phyloP scores from a whole-genome alignment of 2,113 vertebrate species.

The Pterocles gutturalis region DNA sequence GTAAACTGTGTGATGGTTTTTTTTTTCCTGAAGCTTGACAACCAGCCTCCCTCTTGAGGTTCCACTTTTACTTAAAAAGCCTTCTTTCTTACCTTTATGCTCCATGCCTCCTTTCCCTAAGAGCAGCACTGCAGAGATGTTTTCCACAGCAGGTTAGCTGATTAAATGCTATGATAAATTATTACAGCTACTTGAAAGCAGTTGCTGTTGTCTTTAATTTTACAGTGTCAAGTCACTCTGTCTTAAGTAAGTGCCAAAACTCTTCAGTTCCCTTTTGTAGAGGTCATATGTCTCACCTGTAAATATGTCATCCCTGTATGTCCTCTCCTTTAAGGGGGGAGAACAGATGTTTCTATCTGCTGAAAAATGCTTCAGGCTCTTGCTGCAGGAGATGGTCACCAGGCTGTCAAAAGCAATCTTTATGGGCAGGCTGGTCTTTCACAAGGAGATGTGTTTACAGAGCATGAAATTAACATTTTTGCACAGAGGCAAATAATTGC shows the following conservation, averaged over 20 bases:
- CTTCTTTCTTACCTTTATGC: not conserved
- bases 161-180: conserved; percentile 10
- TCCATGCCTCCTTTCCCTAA: not conserved
- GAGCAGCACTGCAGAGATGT: not conserved
- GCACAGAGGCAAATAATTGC: conserved; percentile 76
- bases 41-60: not conserved
- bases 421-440: conserved; percentile 68
- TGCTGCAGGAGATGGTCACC: conserved; percentile 61
- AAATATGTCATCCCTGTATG: not conserved
- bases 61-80: not conserved
- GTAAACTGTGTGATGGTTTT: not conserved
- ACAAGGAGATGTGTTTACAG: conserved; percentile 79
- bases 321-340: not conserved
- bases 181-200: conserved; percentile 1
- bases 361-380: not conserved
- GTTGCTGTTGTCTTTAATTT: not conserved
- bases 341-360: conserved; percentile 17
- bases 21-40: not conserved
- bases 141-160: not conserved
- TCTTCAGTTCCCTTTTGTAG: not conserved
- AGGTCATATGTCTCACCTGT: not conserved
- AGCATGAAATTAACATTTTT: conserved; percentile 83
- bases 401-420: conserved; percentile 68
- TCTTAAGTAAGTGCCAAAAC: not conserved
- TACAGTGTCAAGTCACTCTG: not conserved